These are phyloP conservation scores for Caenorhabditis sp. DNA, from an alignment of 2,888 invertebrate species.

Conservation along the genomic window DNA sequence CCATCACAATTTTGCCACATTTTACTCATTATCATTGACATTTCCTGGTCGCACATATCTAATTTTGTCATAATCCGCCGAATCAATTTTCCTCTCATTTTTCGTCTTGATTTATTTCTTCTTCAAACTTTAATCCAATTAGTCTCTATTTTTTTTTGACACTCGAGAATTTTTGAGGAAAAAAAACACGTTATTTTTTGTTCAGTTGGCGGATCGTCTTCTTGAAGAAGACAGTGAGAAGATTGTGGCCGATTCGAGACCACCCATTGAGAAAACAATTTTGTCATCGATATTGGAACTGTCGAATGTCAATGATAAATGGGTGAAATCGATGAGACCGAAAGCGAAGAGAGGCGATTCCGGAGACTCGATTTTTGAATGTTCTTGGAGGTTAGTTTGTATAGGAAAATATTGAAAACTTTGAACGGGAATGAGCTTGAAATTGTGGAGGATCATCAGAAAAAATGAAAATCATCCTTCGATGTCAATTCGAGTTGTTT, in stretches of 20 bases:
- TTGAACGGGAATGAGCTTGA: slow-evolving; percentile 6
- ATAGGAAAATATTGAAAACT: too few species aligned
- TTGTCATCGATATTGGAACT: slow-evolving; percentile 41
- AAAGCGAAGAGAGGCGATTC: slow-evolving; percentile 3
- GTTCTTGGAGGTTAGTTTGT: slow-evolving; percentile 48
- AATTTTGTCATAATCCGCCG: too few species aligned
- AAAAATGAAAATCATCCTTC: too few species aligned
- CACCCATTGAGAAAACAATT: slow-evolving; percentile 38
- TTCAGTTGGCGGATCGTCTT: too few species aligned
- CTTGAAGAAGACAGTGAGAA: neutral
- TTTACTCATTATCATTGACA: too few species aligned
- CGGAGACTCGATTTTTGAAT: slow-evolving; percentile 33
- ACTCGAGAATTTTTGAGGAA: too few species aligned
- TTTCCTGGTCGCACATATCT: too few species aligned
- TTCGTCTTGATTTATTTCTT: neutral
- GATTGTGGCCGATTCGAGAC: neutral
- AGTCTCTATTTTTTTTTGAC: neutral
- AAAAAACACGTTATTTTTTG: slow-evolving; percentile 1
- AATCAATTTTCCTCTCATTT: too few species aligned
- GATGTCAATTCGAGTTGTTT: too few species aligned
- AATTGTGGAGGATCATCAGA: too few species aligned
- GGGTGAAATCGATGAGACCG: slow-evolving; percentile 22
- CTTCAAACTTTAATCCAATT: slow-evolving; percentile 2
- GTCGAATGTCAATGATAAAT: slow-evolving; percentile 32
- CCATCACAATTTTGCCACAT: too few species aligned